Conservation (phyloP, 2,888 invertebrate species). For the Apoda limacodes region DNA sequence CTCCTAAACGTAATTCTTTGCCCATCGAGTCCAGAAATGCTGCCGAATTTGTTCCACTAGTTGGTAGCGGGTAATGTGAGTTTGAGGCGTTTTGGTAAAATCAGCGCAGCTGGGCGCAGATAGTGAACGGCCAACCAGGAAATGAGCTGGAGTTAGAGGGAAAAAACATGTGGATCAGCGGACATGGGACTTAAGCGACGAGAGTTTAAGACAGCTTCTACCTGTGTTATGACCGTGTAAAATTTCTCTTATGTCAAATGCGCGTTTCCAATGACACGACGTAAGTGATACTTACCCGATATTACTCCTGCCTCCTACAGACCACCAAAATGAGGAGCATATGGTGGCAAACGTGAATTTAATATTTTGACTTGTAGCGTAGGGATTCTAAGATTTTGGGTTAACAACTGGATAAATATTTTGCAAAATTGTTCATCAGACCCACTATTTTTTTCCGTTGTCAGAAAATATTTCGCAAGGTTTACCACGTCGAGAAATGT, state of each 20-base stretch:
- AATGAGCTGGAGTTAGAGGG: conserved; percentile 22
- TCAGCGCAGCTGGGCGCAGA: too few relatives aligned
- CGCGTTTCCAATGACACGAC: conserved; percentile 13
- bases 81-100: too few relatives aligned
- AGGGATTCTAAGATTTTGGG: too few relatives aligned
- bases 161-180: conserved; percentile 20
- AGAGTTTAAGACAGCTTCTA: conserved; percentile 19
- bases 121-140: conserved; percentile 19
- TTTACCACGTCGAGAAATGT: conserved; percentile 11
- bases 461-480: conserved; percentile 9
- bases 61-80: conserved; percentile 11
- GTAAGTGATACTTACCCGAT: too few relatives aligned
- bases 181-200: too few relatives aligned
- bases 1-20: conserved; percentile 18
- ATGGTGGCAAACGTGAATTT: too few relatives aligned
- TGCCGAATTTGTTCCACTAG: conserved; percentile 19
- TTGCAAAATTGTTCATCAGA: conserved; percentile 5
- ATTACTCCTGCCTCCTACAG: too few relatives aligned
- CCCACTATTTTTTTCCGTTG: conserved; percentile 11
- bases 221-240: too few relatives aligned
- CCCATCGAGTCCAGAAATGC: conserved; percentile 23
- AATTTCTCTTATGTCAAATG: too few relatives aligned
- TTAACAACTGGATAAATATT: too few relatives aligned
- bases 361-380: too few relatives aligned
- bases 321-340: too few relatives aligned